Base-by-base conservation (phyloP, 2,888 invertebrate genomes). In the Gandaritis pyraliata region DNA sequence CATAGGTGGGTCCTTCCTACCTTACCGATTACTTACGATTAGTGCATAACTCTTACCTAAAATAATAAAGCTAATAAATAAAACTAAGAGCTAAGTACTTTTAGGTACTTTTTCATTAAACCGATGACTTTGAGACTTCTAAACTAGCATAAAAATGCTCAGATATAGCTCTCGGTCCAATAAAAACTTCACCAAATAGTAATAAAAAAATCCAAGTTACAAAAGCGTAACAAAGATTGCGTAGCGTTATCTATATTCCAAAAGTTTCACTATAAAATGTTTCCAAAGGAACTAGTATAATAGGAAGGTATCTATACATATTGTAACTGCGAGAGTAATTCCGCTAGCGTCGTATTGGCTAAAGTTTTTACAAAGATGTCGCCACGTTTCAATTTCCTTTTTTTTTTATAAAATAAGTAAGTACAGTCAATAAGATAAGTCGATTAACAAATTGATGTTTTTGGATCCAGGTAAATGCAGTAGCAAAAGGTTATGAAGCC, bases 141-240 rank as follows among this genome's bases (percentile, higher is more conserved):
- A 75, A 83, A 85, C 77, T 78, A 80, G 74, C 84, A 87, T 85
- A 86, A 86, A 78, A 87, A 83, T 81, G 80, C 80, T 82, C 73
- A 80, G 82, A 80, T 82, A 83, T 81, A 85, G 84, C 82, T 82
- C 77, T 80, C 72, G 75, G 73, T 73, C 76, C 81, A 83, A 86
- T 88, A 88, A 88, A 87, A 88, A 88, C 85, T 85, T 86, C 75
- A 82, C 75, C 78, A 75, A 83, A 80, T 78, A 69, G 83, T 79
- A 82, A 87, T 87, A 87, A 87, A 87, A 43, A 86, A 85, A 83
- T 80, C 78, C 82, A 73, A 76, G 80, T 83, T 81, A 81, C 76
- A 82, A 77, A 43, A 78, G 82, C 81, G 81, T 86, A 83, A 82
- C 85, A 83, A 85, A 86, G 36, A 54, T 36, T 18, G 50, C 36